Evolutionary conservation across 1,140 invertebrate species (phyloP), one percentile per base, ranked within the genome.

Genomic region (Drosophila paulistorum): DNA sequence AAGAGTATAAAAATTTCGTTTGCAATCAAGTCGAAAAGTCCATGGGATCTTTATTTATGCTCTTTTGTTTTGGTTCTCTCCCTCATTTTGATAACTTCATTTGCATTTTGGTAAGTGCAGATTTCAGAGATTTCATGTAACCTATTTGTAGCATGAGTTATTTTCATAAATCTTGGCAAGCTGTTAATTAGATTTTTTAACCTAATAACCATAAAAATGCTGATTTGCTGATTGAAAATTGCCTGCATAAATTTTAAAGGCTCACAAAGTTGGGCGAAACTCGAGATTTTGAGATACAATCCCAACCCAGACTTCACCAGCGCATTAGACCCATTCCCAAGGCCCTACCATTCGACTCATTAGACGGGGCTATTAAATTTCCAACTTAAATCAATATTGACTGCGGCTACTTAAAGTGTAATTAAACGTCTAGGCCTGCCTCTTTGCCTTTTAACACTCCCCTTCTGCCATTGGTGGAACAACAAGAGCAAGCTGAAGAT

Each of bases 351-450:
- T 55, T 17, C 54, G 41, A 65, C 26, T 48, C 74, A 77, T 77
- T 77, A 71, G 67, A 68, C 35, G 45, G 39, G 74, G 55, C 75
- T 79, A 83, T 83, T 79, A 68, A 73, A 77, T 79, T 79, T 75
- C 71, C 79, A 68, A 66, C 80, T 63, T 79, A 77, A 74, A 62
- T 63, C 77, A 84, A 84, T 80, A 85, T 85, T 85, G 77, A 78
- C 68, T 69, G 76, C 76, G 79, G 79, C 82, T 86, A 82, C 82
- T 87, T 82, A 82, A 86, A 79, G 72, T 65, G 82, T 79, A 86
- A 86, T 86, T 86, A 87, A 82, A 68, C 82, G 82, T 54, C 42
- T 33, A 51, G 66, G 14, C 35, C 37, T 57, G 37, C 68, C 14
- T 30, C 23, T 23, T 7, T 17, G 2, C 30, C 5, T 30, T 30